Percentiles rank a stretch among this genome's conserved stretches.
These are phyloP conservation scores for Mythimna albipuncta DNA, from an alignment of 2,888 invertebrate genomes.

Conservation along the genomic window DNA sequence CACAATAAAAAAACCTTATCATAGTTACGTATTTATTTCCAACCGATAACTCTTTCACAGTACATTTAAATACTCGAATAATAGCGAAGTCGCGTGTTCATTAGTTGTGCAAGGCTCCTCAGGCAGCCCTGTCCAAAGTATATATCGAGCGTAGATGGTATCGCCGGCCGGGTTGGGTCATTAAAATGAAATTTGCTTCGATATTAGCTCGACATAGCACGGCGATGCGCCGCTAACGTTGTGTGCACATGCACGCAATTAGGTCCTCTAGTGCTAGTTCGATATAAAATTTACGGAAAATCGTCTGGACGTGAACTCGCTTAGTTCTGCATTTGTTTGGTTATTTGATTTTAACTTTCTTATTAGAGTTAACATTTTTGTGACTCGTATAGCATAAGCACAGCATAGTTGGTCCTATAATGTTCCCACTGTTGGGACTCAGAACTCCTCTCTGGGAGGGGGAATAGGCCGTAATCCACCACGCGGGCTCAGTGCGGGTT, in stretches of 20 bases:
- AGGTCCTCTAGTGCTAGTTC: constrained; percentile 8
- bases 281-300: constrained; percentile 27
- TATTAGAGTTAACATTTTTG: too few relatives aligned
- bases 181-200: constrained; percentile 89
- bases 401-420: too few relatives aligned
- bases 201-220: constrained; percentile 68
- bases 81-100: constrained; percentile 56
- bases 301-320: background rate
- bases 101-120: constrained; percentile 66
- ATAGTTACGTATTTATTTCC: constrained; percentile 7
- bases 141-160: constrained; percentile 82
- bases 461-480: too few relatives aligned
- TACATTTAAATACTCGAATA: constrained; percentile 35
- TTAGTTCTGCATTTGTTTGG: background rate
- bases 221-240: constrained; percentile 57
- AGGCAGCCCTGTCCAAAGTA: constrained; percentile 71
- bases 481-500: too few relatives aligned
- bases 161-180: constrained; percentile 77
- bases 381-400: too few relatives aligned
- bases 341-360: background rate
- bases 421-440: too few relatives aligned
- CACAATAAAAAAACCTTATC: background rate
- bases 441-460: too few relatives aligned
- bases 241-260: constrained; percentile 56
- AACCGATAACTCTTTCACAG: constrained; percentile 20